Conservation (phyloP, 2,113 vertebrate species). For the Heloderma charlesbogerti region DNA sequence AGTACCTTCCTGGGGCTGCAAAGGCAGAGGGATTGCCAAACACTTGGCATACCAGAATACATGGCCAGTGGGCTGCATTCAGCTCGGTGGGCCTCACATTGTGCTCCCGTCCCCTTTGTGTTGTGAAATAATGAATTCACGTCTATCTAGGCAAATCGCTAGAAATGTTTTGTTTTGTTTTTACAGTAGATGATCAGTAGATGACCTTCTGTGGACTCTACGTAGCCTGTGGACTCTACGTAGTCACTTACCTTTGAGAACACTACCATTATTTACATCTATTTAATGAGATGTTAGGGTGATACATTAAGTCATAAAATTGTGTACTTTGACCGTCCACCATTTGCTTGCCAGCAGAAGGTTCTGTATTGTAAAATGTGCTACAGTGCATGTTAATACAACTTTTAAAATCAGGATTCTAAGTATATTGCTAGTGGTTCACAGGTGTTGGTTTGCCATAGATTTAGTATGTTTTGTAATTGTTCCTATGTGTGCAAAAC, state of each 20-base stretch:
- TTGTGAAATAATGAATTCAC: slow-evolving; percentile 29
- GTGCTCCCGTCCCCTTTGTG: not conserved
- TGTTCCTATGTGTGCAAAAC: not conserved
- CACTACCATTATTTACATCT: slow-evolving; percentile 60
- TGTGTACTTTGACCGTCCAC: slow-evolving; percentile 5
- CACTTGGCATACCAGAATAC: not conserved
- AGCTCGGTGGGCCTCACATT: not conserved
- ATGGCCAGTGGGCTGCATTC: not conserved
- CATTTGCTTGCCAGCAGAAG: slow-evolving; percentile 17
- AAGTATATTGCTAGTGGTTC: rapidly evolving
- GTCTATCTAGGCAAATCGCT: slow-evolving; percentile 41
- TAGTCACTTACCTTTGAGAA: slow-evolving; percentile 53
- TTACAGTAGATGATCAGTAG: not conserved
- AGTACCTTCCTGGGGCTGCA: not conserved
- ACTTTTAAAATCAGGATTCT: slow-evolving; percentile 32
- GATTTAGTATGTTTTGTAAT: not conserved
- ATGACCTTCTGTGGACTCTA: slow-evolving; percentile 20
- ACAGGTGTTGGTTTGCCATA: not conserved
- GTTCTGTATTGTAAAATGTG: not conserved
- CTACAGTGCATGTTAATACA: slow-evolving; percentile 35
- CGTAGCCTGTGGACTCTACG: slow-evolving; percentile 48
- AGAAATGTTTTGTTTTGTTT: slow-evolving; percentile 26
- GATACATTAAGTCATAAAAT: slow-evolving; percentile 54
- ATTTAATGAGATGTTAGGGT: slow-evolving; percentile 54
- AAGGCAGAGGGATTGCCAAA: not conserved